phyloP scores from a whole-genome alignment of 2,888 invertebrate species.

The Cephus spinipes region DNA sequence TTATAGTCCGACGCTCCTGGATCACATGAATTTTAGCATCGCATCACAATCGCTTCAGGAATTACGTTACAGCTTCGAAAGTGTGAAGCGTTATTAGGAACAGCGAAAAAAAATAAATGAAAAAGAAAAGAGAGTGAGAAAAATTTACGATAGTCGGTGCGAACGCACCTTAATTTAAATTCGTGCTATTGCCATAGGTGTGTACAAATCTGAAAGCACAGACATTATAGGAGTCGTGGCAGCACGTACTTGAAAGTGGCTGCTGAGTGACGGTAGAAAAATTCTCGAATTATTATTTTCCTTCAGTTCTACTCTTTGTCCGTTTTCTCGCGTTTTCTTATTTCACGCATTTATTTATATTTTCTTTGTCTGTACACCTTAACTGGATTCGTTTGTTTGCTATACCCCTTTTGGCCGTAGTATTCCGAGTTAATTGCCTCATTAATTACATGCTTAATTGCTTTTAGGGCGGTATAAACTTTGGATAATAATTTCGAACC shows the following conservation, averaged over 20 bases:
- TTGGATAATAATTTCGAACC: neutral
- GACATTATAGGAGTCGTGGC: neutral
- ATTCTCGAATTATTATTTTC: neutral
- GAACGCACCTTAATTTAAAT: neutral
- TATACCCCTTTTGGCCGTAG: neutral
- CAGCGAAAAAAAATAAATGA: neutral
- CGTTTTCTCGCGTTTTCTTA: neutral
- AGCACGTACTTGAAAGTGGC: neutral
- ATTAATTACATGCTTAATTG: neutral
- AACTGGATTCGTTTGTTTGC: neutral
- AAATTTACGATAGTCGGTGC: neutral
- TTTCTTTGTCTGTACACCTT: neutral
- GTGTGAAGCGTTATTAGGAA: neutral
- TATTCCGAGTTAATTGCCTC: neutral
- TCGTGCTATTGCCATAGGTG: neutral
- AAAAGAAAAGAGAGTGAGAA: neutral
- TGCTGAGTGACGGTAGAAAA: neutral
- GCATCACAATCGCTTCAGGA: slow-evolving; percentile 14
- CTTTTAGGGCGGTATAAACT: neutral
- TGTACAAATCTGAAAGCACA: neutral
- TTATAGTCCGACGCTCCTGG: neutral
- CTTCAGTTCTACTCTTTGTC: neutral
- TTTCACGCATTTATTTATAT: neutral
- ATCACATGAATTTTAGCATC: slow-evolving; percentile 1
- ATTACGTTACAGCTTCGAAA: neutral